A percentile compares a stretch with the other conserved stretches of the same genome.
These are phyloP conservation scores for Naja naja DNA, from an alignment of 2,113 vertebrate genomes.

Conservation along the genomic window DNA sequence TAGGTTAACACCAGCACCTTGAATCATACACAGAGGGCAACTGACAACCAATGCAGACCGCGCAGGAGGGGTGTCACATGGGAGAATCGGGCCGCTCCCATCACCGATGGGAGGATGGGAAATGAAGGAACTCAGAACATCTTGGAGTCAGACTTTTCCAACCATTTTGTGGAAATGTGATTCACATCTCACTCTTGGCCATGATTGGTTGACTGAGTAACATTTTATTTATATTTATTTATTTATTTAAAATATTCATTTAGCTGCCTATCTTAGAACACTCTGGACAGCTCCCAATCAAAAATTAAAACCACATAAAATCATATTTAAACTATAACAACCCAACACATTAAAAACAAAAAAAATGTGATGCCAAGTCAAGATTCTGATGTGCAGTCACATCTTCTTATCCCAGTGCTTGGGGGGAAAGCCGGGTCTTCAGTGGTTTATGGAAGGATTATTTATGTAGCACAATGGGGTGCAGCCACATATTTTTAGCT, in stretches of 20 bases:
- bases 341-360: neutral
- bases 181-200: neutral
- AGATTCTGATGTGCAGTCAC: neutral
- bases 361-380: neutral
- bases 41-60: too few species aligned
- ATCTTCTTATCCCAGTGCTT: neutral
- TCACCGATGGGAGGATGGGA: too few species aligned
- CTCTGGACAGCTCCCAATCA: neutral
- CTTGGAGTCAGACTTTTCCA: slow-evolving; percentile 36
- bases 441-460: neutral
- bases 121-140: slow-evolving; percentile 35
- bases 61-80: too few species aligned
- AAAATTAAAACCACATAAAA: neutral
- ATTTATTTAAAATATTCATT: neutral
- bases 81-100: too few species aligned
- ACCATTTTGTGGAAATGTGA: slow-evolving; percentile 22
- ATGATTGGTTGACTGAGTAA: neutral
- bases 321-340: neutral
- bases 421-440: neutral
- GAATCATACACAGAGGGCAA: too few species aligned
- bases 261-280: neutral
- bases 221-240: neutral
- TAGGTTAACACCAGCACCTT: too few species aligned
- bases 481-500: neutral
- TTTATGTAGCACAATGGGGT: neutral